phyloP scores from a whole-genome alignment of 2,113 vertebrate species.

The Rhombomys opimus region DNA sequence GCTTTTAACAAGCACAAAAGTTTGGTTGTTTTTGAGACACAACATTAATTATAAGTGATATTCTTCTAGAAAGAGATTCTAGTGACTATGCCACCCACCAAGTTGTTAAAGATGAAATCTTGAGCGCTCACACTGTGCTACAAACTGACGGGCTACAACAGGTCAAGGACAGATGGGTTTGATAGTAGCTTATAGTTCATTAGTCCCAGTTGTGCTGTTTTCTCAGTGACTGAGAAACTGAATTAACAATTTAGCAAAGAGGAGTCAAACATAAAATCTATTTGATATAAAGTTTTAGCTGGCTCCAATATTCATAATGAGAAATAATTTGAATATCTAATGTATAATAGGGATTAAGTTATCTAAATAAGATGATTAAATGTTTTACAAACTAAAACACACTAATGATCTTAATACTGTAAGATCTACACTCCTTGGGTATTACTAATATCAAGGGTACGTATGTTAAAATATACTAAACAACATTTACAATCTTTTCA shows the following conservation, averaged over 20 bases:
- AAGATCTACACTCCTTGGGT: neutral
- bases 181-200: neutral
- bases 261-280: constrained; percentile 17
- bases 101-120: neutral
- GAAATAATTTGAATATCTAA: neutral
- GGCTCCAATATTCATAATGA: neutral
- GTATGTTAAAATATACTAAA: neutral
- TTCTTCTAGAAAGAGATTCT: neutral
- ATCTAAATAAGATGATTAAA: neutral
- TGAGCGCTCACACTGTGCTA: neutral
- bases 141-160: neutral
- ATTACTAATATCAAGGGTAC: neutral
- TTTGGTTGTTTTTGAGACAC: neutral
- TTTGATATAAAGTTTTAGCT: neutral
- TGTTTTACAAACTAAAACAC: constrained; percentile 40
- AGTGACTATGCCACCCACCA: neutral
- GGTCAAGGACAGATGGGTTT: neutral
- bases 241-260: neutral
- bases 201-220: neutral
- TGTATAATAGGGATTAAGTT: neutral
- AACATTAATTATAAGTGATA: neutral
- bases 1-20: neutral
- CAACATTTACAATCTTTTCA: neutral
- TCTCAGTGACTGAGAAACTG: neutral
- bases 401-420: neutral